Percentiles rank a stretch among this genome's conserved stretches.
Evolutionary conservation across 2,797 vertebrate genomes (phyloP).

Genomic region (Garrulus glandarius): DNA sequence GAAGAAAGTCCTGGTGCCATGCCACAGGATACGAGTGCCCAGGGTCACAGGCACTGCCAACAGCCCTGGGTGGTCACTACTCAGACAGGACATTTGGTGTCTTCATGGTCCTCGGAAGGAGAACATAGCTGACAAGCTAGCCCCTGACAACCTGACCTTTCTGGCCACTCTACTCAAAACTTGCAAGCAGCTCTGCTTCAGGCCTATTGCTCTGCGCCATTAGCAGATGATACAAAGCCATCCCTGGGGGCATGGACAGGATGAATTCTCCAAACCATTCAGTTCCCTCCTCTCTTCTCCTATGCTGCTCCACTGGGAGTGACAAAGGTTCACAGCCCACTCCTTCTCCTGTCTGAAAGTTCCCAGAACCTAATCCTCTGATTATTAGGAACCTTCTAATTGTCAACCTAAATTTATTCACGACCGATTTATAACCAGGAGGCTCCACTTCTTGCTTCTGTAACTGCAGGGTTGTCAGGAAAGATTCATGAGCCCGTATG

Average conservation of each 20-base stretch:
- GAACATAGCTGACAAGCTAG: not conserved
- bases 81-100: not conserved
- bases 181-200: rapidly evolving
- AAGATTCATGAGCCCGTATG: not conserved
- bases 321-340: not conserved
- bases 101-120: not conserved
- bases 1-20: not conserved
- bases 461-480: not conserved
- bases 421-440: not conserved
- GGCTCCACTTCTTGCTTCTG: not conserved
- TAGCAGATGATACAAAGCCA: not conserved
- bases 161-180: not conserved
- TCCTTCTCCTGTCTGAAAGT: not conserved
- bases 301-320: rapidly evolving
- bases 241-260: not conserved
- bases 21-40: not conserved
- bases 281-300: not conserved
- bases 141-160: not conserved
- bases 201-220: not conserved
- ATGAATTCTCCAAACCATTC: not conserved
- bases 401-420: not conserved
- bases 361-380: not conserved
- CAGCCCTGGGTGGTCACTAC: not conserved
- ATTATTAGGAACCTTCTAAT: not conserved
- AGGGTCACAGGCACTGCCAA: not conserved